Conservation (phyloP, 2,888 invertebrate species). For the Holacanthella duospinosa region DNA sequence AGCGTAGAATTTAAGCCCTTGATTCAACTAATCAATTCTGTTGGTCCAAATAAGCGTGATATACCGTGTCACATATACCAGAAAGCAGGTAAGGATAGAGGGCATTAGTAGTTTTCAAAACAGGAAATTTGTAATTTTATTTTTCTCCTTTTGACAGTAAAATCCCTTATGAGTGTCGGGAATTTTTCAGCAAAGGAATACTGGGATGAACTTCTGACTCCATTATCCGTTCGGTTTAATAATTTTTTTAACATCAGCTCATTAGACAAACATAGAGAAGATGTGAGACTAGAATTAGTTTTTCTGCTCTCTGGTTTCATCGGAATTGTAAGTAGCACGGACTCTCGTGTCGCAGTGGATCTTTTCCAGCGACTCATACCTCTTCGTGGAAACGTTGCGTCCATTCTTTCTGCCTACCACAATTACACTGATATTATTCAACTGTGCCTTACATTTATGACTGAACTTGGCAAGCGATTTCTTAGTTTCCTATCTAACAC, state of each 20-base stretch:
- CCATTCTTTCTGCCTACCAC: constrained; percentile 61
- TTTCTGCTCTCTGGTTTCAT: constrained; percentile 65
- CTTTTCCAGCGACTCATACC: constrained; percentile 48
- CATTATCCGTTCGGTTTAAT: constrained; percentile 50
- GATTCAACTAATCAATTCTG: constrained; percentile 37
- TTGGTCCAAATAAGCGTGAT: constrained; percentile 43
- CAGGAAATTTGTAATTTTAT: constrained; percentile 40
- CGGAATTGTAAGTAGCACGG: constrained; percentile 54
- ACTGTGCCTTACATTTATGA: constrained; percentile 60
- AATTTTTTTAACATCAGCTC: constrained; percentile 39
- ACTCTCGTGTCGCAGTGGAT: constrained; percentile 44
- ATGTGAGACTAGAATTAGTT: constrained; percentile 56
- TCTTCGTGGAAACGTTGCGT: constrained; percentile 38
- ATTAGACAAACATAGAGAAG: constrained; percentile 48
- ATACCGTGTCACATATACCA: constrained; percentile 42
- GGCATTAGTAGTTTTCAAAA: background rate
- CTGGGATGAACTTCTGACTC: constrained; percentile 43
- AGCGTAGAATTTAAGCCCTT: constrained; percentile 42
- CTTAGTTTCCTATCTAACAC: constrained; percentile 49
- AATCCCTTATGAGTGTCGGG: constrained; percentile 60
- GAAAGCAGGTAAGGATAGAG: background rate
- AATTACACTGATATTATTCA: constrained; percentile 70
- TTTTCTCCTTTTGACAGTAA: constrained; percentile 43
- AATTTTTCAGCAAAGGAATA: constrained; percentile 42
- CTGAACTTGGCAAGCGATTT: constrained; percentile 60